Evolutionary conservation across 2,797 vertebrate genomes (phyloP).

Genomic region (Sebastes elongatus): DNA sequence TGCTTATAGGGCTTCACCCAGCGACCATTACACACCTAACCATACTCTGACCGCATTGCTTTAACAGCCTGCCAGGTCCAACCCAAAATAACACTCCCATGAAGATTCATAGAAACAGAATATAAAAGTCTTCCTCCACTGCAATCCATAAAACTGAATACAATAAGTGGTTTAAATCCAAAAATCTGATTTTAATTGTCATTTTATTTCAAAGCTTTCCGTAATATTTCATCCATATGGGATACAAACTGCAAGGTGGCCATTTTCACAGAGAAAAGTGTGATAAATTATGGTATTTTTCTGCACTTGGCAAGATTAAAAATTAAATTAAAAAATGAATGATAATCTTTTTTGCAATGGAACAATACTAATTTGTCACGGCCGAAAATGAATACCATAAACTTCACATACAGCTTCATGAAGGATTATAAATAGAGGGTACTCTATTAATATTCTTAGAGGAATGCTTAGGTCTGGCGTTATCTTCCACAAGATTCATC

Average conservation of each 20-base stretch:
- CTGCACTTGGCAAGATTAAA: constrained; percentile 26
- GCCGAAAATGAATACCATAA: constrained; percentile 58
- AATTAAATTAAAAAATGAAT: constrained; percentile 17
- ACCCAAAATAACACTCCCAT: constrained; percentile 27
- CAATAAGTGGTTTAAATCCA: not conserved
- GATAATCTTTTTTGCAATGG: constrained; percentile 29
- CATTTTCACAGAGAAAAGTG: constrained; percentile 1
- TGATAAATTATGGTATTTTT: constrained; percentile 13
- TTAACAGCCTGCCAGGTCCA: constrained; percentile 26
- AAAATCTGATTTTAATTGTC: constrained; percentile 8
- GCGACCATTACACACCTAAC: constrained; percentile 40
- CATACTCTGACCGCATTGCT: constrained; percentile 31
- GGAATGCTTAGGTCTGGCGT: constrained; percentile 63
- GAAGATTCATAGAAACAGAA: constrained; percentile 4
- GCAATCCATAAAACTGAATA: constrained; percentile 14
- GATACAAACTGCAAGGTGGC: constrained; percentile 21
- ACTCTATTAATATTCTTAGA: constrained; percentile 65
- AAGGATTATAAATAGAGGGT: constrained; percentile 59
- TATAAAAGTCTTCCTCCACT: not conserved
- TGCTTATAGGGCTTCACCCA: constrained; percentile 66
- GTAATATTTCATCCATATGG: constrained; percentile 3
- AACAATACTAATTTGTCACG: constrained; percentile 61
- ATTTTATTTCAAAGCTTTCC: not conserved
- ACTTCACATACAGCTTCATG: constrained; percentile 58
- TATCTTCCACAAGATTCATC: constrained; percentile 72